Evolutionary conservation across 2,797 vertebrate genomes (phyloP), one percentile per base, ranked within the genome.

Genomic region (Denticeps clupeoides): DNA sequence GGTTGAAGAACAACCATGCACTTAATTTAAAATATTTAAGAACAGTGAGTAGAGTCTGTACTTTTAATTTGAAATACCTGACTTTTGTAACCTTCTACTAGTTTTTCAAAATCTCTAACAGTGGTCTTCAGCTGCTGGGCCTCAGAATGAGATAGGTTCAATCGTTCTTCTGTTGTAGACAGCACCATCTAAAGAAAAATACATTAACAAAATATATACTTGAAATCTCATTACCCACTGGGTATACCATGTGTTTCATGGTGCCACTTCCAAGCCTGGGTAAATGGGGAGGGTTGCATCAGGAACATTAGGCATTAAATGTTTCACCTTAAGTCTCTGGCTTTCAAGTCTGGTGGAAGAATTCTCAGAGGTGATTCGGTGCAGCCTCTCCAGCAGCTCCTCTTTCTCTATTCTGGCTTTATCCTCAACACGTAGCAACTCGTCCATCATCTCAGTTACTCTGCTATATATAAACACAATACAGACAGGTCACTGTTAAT

Each of bases 31-130:
- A 44, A 15, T 11, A 22, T 11, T 12, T 13, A 7, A 24, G 22
- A 5, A 41, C 11, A 21, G 38, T 22, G 9, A 41, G 8, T 25
- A 42, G 5, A 13, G 22, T 4, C 25, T n/a, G 22, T 24, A 12
- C 22, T 22, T 19, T 8, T 19, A 26, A 24, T 2, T 7, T 0
- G 26, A 41, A 19, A 1, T 53, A 89, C 91, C 88, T 94, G 90
- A 55, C 69, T 81, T 52, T 86, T 90, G 66, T 89, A 90, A 60
- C 68, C 88, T 60, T 91, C 90, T 48, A 92, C 78, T 71, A 86
- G 61, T 7, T 16, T 78, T 63, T 94, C 89, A 0, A 87, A 86
- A 61, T 82, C 88, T 51, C 55, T 84, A 46, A 89, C 33, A 0
- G 84, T 80, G 0, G 53, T 71, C 63, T 82, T 89, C 16, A 95